Conservation (phyloP, 1,140 invertebrate genomes). For the Trypoxylus dichotomus region DNA sequence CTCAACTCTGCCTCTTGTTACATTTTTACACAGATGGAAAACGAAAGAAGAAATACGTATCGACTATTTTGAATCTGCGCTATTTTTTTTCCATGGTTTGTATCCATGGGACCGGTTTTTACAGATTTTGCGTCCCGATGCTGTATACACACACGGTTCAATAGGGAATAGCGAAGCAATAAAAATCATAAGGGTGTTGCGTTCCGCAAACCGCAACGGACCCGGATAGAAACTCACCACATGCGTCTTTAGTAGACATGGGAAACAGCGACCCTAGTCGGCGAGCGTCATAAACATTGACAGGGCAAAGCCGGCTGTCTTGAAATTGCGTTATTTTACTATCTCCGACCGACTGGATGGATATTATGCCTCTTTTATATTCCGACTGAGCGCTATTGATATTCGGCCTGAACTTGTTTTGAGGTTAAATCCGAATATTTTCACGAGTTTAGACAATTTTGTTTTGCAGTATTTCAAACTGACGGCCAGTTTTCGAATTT, state of each 20-base stretch:
- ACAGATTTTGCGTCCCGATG: not conserved
- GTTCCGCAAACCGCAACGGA: not conserved
- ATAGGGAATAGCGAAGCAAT: not conserved
- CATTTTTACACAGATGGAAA: too few species aligned
- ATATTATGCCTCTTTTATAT: constrained; percentile 17
- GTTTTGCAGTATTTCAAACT: constrained; percentile 23
- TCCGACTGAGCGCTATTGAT: constrained; percentile 15
- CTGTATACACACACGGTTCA: not conserved
- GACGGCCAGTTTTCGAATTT: constrained; percentile 9
- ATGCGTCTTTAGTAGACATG: constrained; percentile 9
- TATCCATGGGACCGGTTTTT: not conserved
- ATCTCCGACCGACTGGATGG: constrained; percentile 6
- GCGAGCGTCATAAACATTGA: constrained; percentile 18
- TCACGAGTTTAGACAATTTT: constrained; percentile 22
- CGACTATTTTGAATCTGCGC: too few species aligned
- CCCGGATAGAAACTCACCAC: not conserved
- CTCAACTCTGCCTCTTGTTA: too few species aligned
- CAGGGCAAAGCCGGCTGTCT: constrained; percentile 15
- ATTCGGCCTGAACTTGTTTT: constrained; percentile 12
- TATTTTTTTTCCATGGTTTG: too few species aligned
- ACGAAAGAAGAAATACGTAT: too few species aligned
- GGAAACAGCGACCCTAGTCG: not conserved
- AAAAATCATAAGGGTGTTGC: not conserved
- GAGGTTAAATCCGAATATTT: constrained; percentile 22
- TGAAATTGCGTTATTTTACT: constrained; percentile 21